These are phyloP conservation scores for Irena cyanogastra DNA, from an alignment of 2,113 vertebrate genomes.

Conservation along the genomic window DNA sequence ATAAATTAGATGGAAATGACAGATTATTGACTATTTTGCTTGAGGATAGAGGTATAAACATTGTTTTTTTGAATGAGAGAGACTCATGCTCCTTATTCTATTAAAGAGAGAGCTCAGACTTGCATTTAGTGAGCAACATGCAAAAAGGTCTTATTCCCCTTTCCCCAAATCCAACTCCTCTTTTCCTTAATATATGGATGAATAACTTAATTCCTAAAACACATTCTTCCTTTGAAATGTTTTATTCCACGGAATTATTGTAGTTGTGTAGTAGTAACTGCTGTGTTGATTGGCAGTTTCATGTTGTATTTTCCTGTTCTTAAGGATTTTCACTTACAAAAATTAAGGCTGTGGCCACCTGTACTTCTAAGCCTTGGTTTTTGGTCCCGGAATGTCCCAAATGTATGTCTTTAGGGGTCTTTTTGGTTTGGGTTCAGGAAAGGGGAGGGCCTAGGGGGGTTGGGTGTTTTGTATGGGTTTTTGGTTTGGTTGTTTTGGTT, in stretches of 20 bases:
- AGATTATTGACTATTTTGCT: background rate
- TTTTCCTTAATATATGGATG: background rate
- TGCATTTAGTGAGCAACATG: slow-evolving; percentile 1
- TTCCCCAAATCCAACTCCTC: background rate
- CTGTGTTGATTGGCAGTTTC: slow-evolving; percentile 34
- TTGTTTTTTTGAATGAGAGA: slow-evolving; percentile 3
- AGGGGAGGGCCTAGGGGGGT: background rate
- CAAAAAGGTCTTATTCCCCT: background rate
- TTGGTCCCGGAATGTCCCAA: slow-evolving; percentile 11
- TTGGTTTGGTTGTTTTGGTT: background rate
- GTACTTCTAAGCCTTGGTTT: slow-evolving; percentile 6
- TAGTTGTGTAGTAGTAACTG: slow-evolving; percentile 25
- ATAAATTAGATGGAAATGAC: slow-evolving; percentile 14
- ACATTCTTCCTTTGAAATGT: slow-evolving; percentile 22
- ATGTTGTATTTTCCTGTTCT: slow-evolving; percentile 33
- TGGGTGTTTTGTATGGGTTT: background rate
- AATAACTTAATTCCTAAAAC: slow-evolving; percentile 35
- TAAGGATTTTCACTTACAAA: slow-evolving; percentile 17
- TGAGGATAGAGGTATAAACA: background rate
- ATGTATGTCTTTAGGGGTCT: background rate
- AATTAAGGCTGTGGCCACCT: slow-evolving; percentile 34
- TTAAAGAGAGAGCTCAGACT: slow-evolving; percentile 16
- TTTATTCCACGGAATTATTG: slow-evolving; percentile 13
- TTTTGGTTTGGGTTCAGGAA: slow-evolving; percentile 3
- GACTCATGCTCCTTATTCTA: background rate